Evolutionary conservation across 2,113 vertebrate species (phyloP).

Genomic region (Brachyistius frenatus): DNA sequence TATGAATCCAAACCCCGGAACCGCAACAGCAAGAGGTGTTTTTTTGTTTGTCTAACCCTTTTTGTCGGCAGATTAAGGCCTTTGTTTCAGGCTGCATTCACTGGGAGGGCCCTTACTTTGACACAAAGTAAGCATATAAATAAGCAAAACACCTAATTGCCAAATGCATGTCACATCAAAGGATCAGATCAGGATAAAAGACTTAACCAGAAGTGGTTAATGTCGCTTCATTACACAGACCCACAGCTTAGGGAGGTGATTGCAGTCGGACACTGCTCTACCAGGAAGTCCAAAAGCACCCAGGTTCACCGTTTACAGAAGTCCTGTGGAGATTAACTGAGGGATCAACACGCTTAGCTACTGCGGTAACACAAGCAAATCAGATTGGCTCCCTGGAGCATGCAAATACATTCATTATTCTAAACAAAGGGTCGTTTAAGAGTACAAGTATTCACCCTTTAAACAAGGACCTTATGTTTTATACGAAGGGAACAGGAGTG

Average conservation of each 20-base stretch:
- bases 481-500: conserved; percentile 18
- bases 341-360: conserved; percentile 70
- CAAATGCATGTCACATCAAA: conserved; percentile 43
- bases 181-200: conserved; percentile 28
- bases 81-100: conserved; percentile 34
- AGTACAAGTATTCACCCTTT: conserved; percentile 21
- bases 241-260: conserved; percentile 43
- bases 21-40: conserved; percentile 17
- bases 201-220: conserved; percentile 45
- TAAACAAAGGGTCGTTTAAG: conserved; percentile 69
- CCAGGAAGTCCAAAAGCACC: conserved; percentile 53
- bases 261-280: conserved; percentile 34
- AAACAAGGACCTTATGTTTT: conserved; percentile 58
- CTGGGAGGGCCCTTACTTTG: conserved; percentile 14
- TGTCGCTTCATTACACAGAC: conserved; percentile 36
- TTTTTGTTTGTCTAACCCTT: conserved; percentile 26
- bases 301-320: conserved; percentile 23
- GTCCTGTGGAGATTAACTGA: conserved; percentile 59
- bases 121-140: too few species aligned
- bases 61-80: conserved; percentile 37
- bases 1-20: conserved; percentile 31
- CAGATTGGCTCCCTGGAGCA: conserved; percentile 62
- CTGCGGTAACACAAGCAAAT: conserved; percentile 70
- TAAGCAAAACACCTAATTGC: conserved; percentile 28
- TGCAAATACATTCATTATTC: conserved; percentile 59